Conservation (phyloP, 2,113 vertebrate species). For the Sarotherodon lohbergeri region DNA sequence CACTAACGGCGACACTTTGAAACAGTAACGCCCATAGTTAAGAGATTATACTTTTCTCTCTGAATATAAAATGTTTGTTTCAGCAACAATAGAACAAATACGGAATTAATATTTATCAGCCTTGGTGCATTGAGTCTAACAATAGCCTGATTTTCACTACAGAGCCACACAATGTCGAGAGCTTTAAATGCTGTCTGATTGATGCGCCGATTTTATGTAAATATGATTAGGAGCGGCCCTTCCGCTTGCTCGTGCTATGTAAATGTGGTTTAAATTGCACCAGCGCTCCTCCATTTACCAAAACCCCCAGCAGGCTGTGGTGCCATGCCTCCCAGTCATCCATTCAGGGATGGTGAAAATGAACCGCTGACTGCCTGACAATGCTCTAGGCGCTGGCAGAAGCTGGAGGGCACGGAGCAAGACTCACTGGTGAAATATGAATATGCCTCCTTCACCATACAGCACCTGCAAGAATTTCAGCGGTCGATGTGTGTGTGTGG, state of each 20-base stretch:
- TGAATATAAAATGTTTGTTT: conserved; percentile 63
- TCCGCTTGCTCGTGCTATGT: neutral
- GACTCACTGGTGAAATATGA: conserved; percentile 27
- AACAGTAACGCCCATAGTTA: conserved; percentile 41
- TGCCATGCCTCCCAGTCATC: conserved; percentile 31
- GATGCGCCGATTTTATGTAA: conserved; percentile 21
- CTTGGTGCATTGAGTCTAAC: conserved; percentile 10
- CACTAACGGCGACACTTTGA: conserved; percentile 38
- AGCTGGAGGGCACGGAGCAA: conserved; percentile 43
- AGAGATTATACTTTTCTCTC: conserved; percentile 46
- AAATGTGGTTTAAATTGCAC: conserved; percentile 14
- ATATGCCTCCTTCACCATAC: conserved; percentile 5
- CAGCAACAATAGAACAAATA: conserved; percentile 60
- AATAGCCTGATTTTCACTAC: conserved; percentile 44
- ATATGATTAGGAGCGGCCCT: neutral
- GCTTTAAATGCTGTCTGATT: conserved; percentile 22
- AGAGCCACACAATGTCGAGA: conserved; percentile 17
- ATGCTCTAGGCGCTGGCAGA: conserved; percentile 37
- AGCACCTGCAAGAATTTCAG: neutral
- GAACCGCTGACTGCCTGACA: conserved; percentile 42
- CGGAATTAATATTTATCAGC: conserved; percentile 51
- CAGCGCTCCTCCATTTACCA: neutral
- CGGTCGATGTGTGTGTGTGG: neutral
- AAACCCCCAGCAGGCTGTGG: neutral
- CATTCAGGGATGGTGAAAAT: conserved; percentile 39